These are phyloP conservation scores for Cactoblastis cactorum DNA, from an alignment of 2,888 invertebrate species.

Conservation along the genomic window DNA sequence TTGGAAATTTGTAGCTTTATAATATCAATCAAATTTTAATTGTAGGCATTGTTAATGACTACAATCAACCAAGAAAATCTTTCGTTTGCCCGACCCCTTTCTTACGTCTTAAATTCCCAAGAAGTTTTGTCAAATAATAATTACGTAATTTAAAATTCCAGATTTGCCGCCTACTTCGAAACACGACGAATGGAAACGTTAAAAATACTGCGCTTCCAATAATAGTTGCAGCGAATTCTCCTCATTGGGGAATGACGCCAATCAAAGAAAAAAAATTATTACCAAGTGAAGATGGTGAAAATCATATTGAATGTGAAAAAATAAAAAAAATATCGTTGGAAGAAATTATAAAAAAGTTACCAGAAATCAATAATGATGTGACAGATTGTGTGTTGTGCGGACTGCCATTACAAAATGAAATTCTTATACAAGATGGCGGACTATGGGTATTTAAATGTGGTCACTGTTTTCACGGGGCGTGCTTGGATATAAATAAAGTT, in stretches of 20 bases:
- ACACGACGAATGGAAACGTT: conserved; percentile 39
- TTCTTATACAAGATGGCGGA: conserved; percentile 80
- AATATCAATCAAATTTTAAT: too few species aligned
- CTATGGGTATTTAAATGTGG: conserved; percentile 81
- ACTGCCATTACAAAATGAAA: conserved; percentile 77
- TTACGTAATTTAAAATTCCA: conserved; percentile 34
- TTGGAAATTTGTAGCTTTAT: too few species aligned
- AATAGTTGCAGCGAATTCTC: conserved; percentile 56
- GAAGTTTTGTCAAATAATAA: neutral
- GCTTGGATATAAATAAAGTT: conserved; percentile 78
- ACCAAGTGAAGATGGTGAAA: conserved; percentile 22
- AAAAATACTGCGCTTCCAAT: conserved; percentile 68
- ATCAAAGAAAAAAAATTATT: conserved; percentile 24
- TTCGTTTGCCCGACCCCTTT: too few species aligned
- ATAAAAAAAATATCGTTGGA: conserved; percentile 33
- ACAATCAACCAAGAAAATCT: too few species aligned
- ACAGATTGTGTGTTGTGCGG: conserved; percentile 78
- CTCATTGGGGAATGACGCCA: conserved; percentile 74
- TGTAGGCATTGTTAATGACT: too few species aligned
- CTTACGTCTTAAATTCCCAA: too few species aligned
- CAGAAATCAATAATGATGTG: conserved; percentile 36
- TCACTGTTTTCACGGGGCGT: conserved; percentile 81
- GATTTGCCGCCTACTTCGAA: conserved; percentile 60
- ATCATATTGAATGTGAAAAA: conserved; percentile 18
- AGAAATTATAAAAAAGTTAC: conserved; percentile 45